phyloP scores from a whole-genome alignment of 2,888 invertebrate species.

The Philaethria dido region DNA sequence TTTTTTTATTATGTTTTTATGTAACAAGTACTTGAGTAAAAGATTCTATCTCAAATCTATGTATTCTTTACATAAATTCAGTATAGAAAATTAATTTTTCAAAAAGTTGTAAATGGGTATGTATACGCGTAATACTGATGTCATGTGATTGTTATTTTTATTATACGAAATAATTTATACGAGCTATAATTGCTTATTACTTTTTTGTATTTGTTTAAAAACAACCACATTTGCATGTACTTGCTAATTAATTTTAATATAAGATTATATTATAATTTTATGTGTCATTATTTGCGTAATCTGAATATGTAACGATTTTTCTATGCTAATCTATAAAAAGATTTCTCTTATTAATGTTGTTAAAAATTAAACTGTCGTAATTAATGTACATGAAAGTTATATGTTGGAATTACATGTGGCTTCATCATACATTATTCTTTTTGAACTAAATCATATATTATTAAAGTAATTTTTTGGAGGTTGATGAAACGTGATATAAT shows the following conservation, averaged over 20 bases:
- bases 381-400: not conserved
- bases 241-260: conserved; percentile 5
- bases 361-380: no score
- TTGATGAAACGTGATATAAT: no score
- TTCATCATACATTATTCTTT: not conserved
- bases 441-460: no score
- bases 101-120: not conserved
- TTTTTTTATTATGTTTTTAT: no score
- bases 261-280: not conserved
- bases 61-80: not conserved
- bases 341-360: conserved; percentile 13
- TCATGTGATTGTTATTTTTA: not conserved
- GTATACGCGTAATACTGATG: no score
- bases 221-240: not conserved
- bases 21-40: no score
- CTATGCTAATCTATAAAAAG: conserved; percentile 6
- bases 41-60: no score
- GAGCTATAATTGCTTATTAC: not conserved
- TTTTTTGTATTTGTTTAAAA: not conserved
- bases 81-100: not conserved
- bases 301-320: conserved; percentile 3
- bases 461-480: no score
- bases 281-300: conserved; percentile 5
- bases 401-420: not conserved
- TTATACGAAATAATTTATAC: not conserved